Base-by-base conservation (phyloP, 2,797 vertebrate species). In the Heliangelus exortis region DNA sequence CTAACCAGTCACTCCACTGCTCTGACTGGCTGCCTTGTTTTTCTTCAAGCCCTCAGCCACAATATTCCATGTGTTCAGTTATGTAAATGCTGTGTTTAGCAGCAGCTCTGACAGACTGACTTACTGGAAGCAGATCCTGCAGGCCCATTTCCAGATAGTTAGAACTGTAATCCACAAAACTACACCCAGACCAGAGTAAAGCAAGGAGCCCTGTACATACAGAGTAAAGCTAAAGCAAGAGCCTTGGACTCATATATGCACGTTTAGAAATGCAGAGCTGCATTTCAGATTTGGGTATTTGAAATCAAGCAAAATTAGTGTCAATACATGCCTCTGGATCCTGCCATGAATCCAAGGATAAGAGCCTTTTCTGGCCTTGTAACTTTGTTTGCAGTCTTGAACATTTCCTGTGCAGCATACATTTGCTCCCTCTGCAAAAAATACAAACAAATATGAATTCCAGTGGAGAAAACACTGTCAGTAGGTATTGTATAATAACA, bases 371-470 rank as follows among this genome's bases (percentile, higher is more conserved):
- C 99, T 12, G 99, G 99, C 92, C 99, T 98, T 11, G 99, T 99
- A 75, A 99, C 99, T 97, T 99, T 99, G 98, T 99, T 99, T 97
- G 99, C 99, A 0, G 99, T 99, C 98, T 99, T 99, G 98, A 99
- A 99, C 99, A 99, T 99, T 97, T 99, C 99, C 97, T 99, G 99
- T 14, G 99, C 99, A 1, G 99, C 99, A 58, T 98, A 99, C 98
- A 99, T 99, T 97, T 99, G 99, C 96, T 99, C 99, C 95, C 98
- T 98, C 99, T 99, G 98, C 76, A 96, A 91, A 31, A 93, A 39
- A 95, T 7, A 89, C 4, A 90, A 91, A 71, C 2, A 77, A 67
- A 45, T 4, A 8, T 31, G 21, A 84, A 48, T 73, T 91, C 29
- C 53, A 84, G 67, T 7, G 15, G 29, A 81, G 55, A 78, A 95